A percentile compares a stretch with the other conserved stretches of the same genome.
phyloP scores from a whole-genome alignment of 2,113 vertebrate species.

The Pavo muticus region DNA sequence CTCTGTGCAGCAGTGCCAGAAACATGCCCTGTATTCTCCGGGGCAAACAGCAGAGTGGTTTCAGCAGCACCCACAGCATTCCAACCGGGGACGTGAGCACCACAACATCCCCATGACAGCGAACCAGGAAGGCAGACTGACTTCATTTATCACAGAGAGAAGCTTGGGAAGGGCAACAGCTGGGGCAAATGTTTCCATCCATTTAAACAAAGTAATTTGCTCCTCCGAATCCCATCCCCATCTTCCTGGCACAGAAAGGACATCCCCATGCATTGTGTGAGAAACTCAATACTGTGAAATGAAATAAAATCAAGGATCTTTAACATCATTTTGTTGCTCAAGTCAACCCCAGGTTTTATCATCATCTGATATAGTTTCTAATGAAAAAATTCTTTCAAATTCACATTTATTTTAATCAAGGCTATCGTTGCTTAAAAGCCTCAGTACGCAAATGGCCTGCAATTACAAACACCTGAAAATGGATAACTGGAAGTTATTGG shows the following conservation, averaged over 20 bases:
- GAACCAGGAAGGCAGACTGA: neutral
- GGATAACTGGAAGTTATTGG: neutral
- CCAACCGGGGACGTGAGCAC: neutral
- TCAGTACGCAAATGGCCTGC: neutral
- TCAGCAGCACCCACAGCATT: neutral
- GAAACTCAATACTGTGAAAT: neutral
- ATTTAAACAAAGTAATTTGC: neutral
- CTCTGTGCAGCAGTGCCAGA: neutral
- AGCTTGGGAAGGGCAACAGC: neutral
- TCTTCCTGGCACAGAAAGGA: neutral
- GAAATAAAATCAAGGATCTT: neutral
- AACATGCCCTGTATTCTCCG: neutral
- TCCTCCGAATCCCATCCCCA: neutral
- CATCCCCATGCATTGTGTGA: neutral
- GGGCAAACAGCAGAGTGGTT: neutral
- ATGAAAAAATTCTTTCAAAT: neutral
- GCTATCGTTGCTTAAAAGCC: neutral
- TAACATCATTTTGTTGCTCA: neutral
- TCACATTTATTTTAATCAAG: neutral
- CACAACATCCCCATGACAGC: neutral
- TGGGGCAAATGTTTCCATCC: neutral
- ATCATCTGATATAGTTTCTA: neutral
- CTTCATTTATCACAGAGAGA: slow-evolving; percentile 6
- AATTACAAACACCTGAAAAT: neutral
- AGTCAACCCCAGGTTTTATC: neutral